Evolutionary conservation across 2,888 invertebrate genomes (phyloP).

Genomic region (Brassicogethes aeneus): DNA sequence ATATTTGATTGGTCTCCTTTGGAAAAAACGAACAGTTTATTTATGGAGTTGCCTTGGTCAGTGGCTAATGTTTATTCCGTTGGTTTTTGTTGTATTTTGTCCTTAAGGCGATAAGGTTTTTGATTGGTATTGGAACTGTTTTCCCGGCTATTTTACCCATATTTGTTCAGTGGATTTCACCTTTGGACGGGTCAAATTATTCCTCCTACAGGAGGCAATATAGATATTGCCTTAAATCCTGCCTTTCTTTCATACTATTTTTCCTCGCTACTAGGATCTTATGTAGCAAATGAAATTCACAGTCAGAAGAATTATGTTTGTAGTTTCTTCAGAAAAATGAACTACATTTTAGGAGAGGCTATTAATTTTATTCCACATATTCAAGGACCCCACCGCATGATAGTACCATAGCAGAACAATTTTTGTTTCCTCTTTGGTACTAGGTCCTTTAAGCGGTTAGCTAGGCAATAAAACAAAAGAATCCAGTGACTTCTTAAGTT

Average conservation of each 20-base stretch:
- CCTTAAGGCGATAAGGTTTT: too few species aligned
- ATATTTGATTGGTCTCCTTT: too few species aligned
- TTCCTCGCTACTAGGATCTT: not conserved
- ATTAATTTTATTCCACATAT: not conserved
- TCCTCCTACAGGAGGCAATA: constrained; percentile 5
- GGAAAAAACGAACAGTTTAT: too few species aligned
- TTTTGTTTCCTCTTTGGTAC: not conserved
- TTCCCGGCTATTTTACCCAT: not conserved
- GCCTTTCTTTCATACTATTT: not conserved
- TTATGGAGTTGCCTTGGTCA: too few species aligned
- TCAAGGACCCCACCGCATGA: too few species aligned
- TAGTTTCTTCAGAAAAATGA: too few species aligned
- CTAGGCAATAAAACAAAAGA: not conserved
- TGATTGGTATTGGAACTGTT: too few species aligned
- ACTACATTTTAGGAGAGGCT: too few species aligned
- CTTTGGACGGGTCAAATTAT: constrained; percentile 6
- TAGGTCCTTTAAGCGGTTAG: not conserved
- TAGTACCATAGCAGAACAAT: too few species aligned
- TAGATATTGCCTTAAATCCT: constrained; percentile 1
- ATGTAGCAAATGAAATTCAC: not conserved
- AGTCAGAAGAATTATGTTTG: too few species aligned
- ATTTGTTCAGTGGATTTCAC: constrained; percentile 6
- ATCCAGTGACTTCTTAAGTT: not conserved
- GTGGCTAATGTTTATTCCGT: too few species aligned
- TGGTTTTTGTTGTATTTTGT: too few species aligned